phyloP scores from a whole-genome alignment of 1,140 invertebrate species.

The Microvelia longipes region DNA sequence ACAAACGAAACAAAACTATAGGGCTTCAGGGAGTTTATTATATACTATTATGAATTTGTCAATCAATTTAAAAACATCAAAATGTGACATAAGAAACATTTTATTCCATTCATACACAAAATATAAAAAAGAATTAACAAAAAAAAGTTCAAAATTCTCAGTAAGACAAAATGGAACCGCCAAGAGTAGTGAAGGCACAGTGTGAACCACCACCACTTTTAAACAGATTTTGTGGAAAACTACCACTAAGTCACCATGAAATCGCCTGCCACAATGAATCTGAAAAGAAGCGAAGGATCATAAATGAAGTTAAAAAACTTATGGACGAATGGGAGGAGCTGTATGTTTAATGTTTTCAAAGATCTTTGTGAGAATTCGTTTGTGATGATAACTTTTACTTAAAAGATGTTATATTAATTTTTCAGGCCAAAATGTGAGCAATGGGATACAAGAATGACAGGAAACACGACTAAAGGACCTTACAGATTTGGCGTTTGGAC shows the following conservation, averaged over 20 bases:
- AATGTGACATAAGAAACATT: not conserved
- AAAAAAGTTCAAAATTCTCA: not conserved
- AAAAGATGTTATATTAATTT: not conserved
- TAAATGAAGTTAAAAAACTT: constrained; percentile 10
- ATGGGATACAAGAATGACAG: constrained; percentile 12
- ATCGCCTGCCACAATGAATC: constrained; percentile 6
- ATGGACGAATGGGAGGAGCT: constrained; percentile 5
- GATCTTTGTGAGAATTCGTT: not conserved
- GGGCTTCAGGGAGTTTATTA: too few species aligned
- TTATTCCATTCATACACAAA: not conserved
- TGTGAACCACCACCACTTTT: not conserved
- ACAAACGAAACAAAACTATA: too few species aligned
- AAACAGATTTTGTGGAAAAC: constrained; percentile 10
- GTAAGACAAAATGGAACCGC: not conserved
- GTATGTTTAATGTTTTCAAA: too few species aligned
- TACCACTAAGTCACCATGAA: constrained; percentile 10
- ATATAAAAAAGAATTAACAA: not conserved
- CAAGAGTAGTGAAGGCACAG: not conserved
- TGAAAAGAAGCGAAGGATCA: constrained; percentile 7
- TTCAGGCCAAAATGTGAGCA: constrained; percentile 10
- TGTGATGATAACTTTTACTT: not conserved
- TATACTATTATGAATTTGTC: too few species aligned
- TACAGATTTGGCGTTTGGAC: constrained; percentile 11
- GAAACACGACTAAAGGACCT: constrained; percentile 11
- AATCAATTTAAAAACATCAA: not conserved